Conservation (phyloP, 2,888 invertebrate genomes). For the Lithodes maja region DNA sequence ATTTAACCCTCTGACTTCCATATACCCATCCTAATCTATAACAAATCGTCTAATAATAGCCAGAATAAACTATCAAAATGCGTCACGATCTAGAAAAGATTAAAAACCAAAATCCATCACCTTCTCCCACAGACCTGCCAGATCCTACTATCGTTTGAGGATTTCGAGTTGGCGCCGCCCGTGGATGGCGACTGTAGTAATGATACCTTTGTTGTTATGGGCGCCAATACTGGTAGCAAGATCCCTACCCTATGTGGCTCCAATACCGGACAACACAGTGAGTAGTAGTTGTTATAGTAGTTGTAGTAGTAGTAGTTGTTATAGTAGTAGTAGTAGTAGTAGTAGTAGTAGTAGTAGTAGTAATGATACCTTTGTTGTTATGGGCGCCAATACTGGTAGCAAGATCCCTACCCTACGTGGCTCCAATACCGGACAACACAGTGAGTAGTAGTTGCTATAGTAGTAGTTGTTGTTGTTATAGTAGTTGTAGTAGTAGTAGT, state of each 20-base stretch:
- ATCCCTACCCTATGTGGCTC: slow-evolving; percentile 60
- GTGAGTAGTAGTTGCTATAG: slow-evolving; percentile 28
- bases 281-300: neutral
- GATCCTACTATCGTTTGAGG: slow-evolving; percentile 51
- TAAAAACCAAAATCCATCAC: neutral
- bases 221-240: slow-evolving; percentile 50
- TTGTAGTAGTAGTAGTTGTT: too few relatives aligned
- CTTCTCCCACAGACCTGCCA: slow-evolving; percentile 60
- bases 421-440: slow-evolving; percentile 61
- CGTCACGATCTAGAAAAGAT: too few relatives aligned
- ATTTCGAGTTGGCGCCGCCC: slow-evolving; percentile 57
- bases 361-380: slow-evolving; percentile 61
- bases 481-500: too few relatives aligned
- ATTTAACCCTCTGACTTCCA: too few relatives aligned
- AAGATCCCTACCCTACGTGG: slow-evolving; percentile 58
- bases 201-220: slow-evolving; percentile 59
- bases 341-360: neutral
- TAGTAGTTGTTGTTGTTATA: too few relatives aligned
- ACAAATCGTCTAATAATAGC: too few relatives aligned
- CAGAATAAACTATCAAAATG: too few relatives aligned
- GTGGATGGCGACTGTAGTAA: slow-evolving; percentile 61
- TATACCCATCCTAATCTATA: too few relatives aligned
- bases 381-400: slow-evolving; percentile 58
- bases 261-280: slow-evolving; percentile 67
- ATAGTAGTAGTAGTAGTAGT: neutral